These are phyloP conservation scores for Lasiommata megera DNA, from an alignment of 2,888 invertebrate species.

Conservation along the genomic window DNA sequence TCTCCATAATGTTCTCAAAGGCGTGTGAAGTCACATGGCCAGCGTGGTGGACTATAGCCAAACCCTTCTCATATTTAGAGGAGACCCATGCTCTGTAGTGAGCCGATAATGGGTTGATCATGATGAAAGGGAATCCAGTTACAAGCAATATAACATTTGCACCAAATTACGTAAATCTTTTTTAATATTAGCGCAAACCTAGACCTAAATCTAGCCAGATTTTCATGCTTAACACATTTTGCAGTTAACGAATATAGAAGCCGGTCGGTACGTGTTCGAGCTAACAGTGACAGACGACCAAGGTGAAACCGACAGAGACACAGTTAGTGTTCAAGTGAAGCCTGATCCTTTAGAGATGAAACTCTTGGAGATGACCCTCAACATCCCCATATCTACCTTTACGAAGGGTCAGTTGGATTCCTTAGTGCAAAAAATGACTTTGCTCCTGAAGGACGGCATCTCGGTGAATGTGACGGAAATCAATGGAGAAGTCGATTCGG, in stretches of 20 bases:
- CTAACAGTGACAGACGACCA: constrained; percentile 95
- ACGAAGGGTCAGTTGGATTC: constrained; percentile 85
- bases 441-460: constrained; percentile 88
- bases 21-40: no score
- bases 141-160: no score
- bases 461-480: constrained; percentile 82
- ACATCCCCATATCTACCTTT: constrained; percentile 84
- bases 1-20: no score
- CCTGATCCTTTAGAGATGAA: constrained; percentile 87
- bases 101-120: no score
- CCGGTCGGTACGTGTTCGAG: constrained; percentile 93
- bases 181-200: no score
- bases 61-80: no score
- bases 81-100: no score
- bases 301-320: constrained; percentile 90
- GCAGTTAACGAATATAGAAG: constrained; percentile 90
- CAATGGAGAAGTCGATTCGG: constrained; percentile 81
- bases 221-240: constrained; percentile 6
- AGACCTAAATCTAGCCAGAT: background rate
- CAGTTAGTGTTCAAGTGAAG: constrained; percentile 91
- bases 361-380: constrained; percentile 90
- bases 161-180: no score
- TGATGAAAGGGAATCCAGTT: no score
- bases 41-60: no score
- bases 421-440: constrained; percentile 89